Evolutionary conservation across 1,140 invertebrate species (phyloP).

Genomic region (Drosophila sturtevanti): DNA sequence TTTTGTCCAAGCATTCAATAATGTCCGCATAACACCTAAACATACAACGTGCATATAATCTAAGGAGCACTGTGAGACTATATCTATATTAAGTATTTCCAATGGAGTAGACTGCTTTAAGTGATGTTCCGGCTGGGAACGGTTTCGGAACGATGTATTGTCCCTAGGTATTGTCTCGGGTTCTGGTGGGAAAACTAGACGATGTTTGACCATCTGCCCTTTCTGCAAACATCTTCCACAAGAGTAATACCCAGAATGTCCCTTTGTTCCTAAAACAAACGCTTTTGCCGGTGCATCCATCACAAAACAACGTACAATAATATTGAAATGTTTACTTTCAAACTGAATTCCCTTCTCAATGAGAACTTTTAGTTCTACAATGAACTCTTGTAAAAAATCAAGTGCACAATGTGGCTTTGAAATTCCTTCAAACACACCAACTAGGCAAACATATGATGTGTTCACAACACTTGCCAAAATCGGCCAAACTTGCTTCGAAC

Average conservation of each 20-base stretch:
- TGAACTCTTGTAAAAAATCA: constrained; percentile 41
- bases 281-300: too few relatives aligned
- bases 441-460: constrained; percentile 26
- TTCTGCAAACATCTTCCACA: too few relatives aligned
- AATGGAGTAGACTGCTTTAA: constrained; percentile 24
- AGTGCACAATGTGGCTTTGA: constrained; percentile 33
- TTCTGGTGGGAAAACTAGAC: too few relatives aligned
- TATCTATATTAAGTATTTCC: constrained; percentile 39
- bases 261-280: too few relatives aligned
- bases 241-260: too few relatives aligned
- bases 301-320: too few relatives aligned
- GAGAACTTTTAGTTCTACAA: constrained; percentile 27
- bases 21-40: constrained; percentile 38
- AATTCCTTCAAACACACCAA: constrained; percentile 35
- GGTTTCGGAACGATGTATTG: too few relatives aligned
- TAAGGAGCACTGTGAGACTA: constrained; percentile 26
- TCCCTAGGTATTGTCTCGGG: too few relatives aligned
- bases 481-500: constrained; percentile 37
- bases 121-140: constrained; percentile 43
- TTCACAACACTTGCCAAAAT: constrained; percentile 35
- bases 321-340: constrained; percentile 18
- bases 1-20: constrained; percentile 40
- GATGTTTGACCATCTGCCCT: too few relatives aligned
- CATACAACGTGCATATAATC: constrained; percentile 41
- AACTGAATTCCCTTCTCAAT: constrained; percentile 30